Conservation (phyloP, 2,888 invertebrate species). For the Coelinius sp. region DNA sequence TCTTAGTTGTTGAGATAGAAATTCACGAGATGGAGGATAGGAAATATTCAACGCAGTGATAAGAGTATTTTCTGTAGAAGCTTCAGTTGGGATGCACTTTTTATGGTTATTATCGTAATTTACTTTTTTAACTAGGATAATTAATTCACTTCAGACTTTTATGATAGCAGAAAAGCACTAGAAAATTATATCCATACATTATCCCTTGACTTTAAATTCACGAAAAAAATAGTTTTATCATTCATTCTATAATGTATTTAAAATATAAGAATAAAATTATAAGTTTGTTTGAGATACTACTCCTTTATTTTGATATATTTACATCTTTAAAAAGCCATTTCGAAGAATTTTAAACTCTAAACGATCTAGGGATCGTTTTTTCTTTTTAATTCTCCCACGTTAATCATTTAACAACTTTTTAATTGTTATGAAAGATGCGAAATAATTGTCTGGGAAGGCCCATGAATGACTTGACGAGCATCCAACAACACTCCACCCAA, state of each 20-base stretch:
- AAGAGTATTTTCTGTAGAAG: neutral
- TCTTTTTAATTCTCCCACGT: neutral
- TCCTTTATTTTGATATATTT: too few species aligned
- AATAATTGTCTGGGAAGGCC: conserved; percentile 28
- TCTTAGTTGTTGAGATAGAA: neutral
- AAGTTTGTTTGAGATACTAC: too few species aligned
- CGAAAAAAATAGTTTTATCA: neutral
- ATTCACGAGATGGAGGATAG: neutral
- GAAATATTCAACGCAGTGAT: neutral
- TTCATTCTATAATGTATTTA: too few species aligned
- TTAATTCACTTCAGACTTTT: conserved; percentile 4
- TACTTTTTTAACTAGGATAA: neutral
- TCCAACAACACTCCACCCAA: conserved; percentile 19
- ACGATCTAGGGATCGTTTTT: neutral
- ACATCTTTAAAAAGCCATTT: neutral
- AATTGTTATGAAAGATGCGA: conserved; percentile 13
- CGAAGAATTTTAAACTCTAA: neutral
- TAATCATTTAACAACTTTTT: neutral
- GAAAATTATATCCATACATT: neutral
- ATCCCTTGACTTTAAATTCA: neutral
- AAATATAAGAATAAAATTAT: too few species aligned
- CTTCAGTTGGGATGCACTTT: neutral
- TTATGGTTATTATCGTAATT: neutral
- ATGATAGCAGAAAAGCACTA: neutral
- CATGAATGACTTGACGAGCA: conserved; percentile 15